Base-by-base conservation (phyloP, 2,113 vertebrate genomes). In the Centropus unirufus region DNA sequence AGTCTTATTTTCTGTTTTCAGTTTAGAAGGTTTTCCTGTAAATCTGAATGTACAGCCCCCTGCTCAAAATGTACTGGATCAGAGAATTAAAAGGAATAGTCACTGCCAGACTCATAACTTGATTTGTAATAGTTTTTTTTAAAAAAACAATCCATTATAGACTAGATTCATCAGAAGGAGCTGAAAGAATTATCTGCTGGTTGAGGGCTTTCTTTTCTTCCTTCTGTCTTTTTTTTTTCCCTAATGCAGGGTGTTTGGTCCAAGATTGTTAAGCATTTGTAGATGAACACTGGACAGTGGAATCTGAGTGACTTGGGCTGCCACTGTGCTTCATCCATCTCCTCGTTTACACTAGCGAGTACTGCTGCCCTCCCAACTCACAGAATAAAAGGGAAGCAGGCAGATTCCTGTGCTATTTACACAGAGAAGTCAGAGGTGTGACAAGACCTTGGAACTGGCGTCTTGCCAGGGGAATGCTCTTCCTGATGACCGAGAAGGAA, bases 401-500 rank as follows among this genome's bases (percentile, higher is more conserved):
- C 24, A 54, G 95, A 96, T 93, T 96, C 90, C 90, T 89, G 66
- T 0, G 3, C 42, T 95, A 95, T 95, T 95, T 96, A 96, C 90
- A 94, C 88, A 94, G 85, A 95, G 80, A 93, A 96, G 94, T 96
- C 96, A 95, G 93, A 97, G 90, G 94, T 96, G 92, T 93, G 86
- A 97, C 77, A 46, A 92, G 93, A 95, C 93, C 86, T 82, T 69
- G 76, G 69, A 75, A 94, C 73, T 95, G 94, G 94, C 90, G 0
- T 76, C 76, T 74, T 0, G 83, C 93, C 92, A 96, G 44, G 80
- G 46, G 54, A 92, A 90, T 94, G 88, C 66, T 94, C 80, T 96
- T 92, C 62, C 44, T 1, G 2, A 5, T 84, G 93, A 96, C 95
- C 95, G 61, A 96, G 54, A 64, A 94, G 61, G 83, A 86, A 95